Conservation (phyloP, 2,113 vertebrate genomes). For the Spermophilus dauricus region DNA sequence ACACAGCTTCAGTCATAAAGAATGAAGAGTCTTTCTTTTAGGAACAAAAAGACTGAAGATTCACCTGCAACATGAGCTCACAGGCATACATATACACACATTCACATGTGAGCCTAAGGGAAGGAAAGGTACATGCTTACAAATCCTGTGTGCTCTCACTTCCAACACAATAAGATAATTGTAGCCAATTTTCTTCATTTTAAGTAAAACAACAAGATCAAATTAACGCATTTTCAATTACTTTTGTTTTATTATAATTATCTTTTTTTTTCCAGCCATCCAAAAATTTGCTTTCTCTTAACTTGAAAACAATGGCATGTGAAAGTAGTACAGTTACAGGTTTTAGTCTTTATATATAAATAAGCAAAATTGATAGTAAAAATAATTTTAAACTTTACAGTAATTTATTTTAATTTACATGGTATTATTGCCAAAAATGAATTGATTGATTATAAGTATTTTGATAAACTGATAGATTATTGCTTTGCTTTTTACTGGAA, state of each 20-base stretch:
- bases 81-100: accelerated
- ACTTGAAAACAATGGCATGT: not conserved
- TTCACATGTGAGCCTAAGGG: not conserved
- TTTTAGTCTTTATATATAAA: not conserved
- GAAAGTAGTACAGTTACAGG: not conserved
- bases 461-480: not conserved
- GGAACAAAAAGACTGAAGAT: not conserved
- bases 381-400: not conserved
- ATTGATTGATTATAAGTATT: not conserved
- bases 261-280: not conserved
- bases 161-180: not conserved
- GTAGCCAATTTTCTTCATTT: not conserved
- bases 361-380: not conserved
- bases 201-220: not conserved
- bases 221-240: slow-evolving; percentile 10
- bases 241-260: not conserved
- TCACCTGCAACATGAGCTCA: not conserved
- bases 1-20: not conserved
- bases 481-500: not conserved
- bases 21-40: not conserved
- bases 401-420: slow-evolving; percentile 26
- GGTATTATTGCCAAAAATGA: not conserved
- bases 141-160: not conserved
- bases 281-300: not conserved
- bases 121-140: not conserved